These are phyloP conservation scores for Drosophila rhopaloa DNA, from an alignment of 1,140 invertebrate genomes.

Conservation along the genomic window DNA sequence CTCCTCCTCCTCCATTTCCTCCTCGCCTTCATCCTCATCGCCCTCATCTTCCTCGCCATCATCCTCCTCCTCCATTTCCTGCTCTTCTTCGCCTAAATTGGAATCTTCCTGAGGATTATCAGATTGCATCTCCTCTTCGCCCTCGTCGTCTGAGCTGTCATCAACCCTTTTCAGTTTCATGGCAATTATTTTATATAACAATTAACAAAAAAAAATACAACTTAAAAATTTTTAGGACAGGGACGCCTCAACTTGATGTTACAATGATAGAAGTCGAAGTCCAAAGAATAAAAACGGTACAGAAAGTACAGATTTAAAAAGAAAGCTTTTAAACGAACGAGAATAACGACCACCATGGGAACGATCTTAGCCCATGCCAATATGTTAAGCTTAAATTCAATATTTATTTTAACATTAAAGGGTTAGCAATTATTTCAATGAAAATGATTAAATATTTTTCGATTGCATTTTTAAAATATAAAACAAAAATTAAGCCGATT, in stretches of 20 bases:
- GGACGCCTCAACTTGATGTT: background rate
- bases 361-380: too few relatives aligned
- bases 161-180: background rate
- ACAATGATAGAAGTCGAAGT: background rate
- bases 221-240: background rate
- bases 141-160: slow-evolving; percentile 2
- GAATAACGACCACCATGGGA: too few relatives aligned
- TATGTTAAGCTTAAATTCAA: too few relatives aligned
- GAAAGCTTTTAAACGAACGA: too few relatives aligned
- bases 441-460: too few relatives aligned
- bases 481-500: too few relatives aligned
- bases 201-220: background rate
- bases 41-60: background rate
- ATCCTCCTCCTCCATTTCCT: background rate
- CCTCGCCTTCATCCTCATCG: background rate
- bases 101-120: background rate
- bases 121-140: slow-evolving; percentile 3
- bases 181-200: background rate
- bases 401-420: too few relatives aligned
- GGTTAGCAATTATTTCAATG: too few relatives aligned
- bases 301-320: background rate
- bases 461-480: too few relatives aligned
- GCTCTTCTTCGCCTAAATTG: background rate
- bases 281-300: background rate
- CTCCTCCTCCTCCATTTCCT: background rate